Percentiles rank a stretch among this genome's conserved stretches.
Conservation (phyloP, 2,888 invertebrate species). For the Bombyx huttoni region DNA sequence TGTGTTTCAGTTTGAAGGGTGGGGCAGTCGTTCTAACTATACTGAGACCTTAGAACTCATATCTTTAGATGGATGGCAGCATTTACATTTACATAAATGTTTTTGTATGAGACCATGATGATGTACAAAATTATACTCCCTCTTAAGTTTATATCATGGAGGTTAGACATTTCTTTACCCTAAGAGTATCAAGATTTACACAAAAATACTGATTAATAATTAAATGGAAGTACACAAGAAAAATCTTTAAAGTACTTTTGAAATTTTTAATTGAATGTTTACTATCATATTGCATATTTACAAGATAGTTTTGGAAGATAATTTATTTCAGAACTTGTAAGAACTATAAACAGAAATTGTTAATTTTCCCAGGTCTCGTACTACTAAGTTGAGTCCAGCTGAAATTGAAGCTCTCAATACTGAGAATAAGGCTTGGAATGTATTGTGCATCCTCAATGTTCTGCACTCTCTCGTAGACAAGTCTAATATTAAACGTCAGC, state of each 20-base stretch:
- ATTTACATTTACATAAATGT: too few species aligned
- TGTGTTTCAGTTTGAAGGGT: too few species aligned
- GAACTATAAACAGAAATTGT: neutral
- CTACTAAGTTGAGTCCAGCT: conserved; percentile 82
- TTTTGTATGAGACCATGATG: too few species aligned
- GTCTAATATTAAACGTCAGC: conserved; percentile 97
- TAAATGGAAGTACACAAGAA: too few species aligned
- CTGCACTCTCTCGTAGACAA: conserved; percentile 97
- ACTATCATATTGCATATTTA: neutral
- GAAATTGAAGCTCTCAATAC: conserved; percentile 84
- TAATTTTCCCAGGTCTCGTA: conserved; percentile 58
- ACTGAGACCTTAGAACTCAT: too few species aligned
- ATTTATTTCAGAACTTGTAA: neutral
- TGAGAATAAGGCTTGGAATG: conserved; percentile 96
- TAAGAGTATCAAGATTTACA: too few species aligned
- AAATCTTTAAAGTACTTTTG: neutral
- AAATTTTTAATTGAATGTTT: neutral
- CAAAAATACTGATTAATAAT: too few species aligned
- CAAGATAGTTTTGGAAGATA: neutral
- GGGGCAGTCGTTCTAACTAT: too few species aligned
- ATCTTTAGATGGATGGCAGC: too few species aligned
- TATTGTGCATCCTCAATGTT: conserved; percentile 97
- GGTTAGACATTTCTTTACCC: too few species aligned
- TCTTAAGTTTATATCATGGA: too few species aligned
- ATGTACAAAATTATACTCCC: too few species aligned